Evolutionary conservation across 1,140 invertebrate genomes (phyloP), one percentile per base, ranked within the genome.

Genomic region (Achatina immaculata): DNA sequence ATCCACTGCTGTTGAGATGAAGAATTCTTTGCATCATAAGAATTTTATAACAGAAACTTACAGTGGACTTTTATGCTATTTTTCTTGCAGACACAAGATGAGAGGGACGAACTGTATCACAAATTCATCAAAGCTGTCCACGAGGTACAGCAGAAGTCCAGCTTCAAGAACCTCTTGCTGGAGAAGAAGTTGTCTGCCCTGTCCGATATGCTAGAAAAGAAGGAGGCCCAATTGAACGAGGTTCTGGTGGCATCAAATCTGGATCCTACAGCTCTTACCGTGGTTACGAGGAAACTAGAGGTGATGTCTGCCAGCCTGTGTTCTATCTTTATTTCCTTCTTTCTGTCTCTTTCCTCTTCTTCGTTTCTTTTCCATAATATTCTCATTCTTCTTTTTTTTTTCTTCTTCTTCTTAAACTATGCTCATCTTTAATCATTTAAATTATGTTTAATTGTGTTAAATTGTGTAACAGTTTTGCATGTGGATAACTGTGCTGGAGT

Each of bases 71-170:
- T n/a, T n/a, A n/a, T n/a, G n/a, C n/a, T n/a, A n/a, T n/a, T n/a
- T n/a, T n/a, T n/a, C n/a, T n/a, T n/a, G n/a, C 78, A 94, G 93
- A 92, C 94, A n/a, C 92, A 95, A 81, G 91, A 91, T 19, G 96
- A 97, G 89, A 93, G 95, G 48, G 95, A 97, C 86, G 94, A 95
- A 69, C 88, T 97, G 31, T 95, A 96, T 87, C 91, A 93, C 11
- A 94, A 94, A 90, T 97, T 97, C 90, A 93, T 95, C 21, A 94
- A 94, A 78, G 95, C 95, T 1, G 94, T 97, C 79, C 91, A 96
- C 34, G 96, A 97, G 88, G 93, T 97, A 6, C 96, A 97, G 90
- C 95, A 97, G 88, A 96, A 95, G 89, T 94, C 95, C 0, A 94
- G 94, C 40, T 92, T 95, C 69, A 95, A 95, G 88, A 95, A 95